Evolutionary conservation across 2,797 vertebrate genomes (phyloP), one percentile per base, ranked within the genome.

Genomic region (Pygocentrus nattereri): DNA sequence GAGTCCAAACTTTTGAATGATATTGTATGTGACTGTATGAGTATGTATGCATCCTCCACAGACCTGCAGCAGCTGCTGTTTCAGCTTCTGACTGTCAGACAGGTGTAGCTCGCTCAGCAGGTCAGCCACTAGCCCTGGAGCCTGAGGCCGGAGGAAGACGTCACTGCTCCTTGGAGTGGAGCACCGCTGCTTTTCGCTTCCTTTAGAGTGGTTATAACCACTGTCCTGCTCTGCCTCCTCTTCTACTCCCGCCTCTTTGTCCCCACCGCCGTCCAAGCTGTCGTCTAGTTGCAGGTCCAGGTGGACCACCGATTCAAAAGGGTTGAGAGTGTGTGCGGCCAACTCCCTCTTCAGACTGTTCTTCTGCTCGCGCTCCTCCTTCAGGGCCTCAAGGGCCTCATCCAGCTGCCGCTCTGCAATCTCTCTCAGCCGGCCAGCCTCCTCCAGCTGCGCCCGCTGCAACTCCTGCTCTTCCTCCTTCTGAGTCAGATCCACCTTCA

Each of bases 301-400:
- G 92, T 93, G 94, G 65, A 92, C 91, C 52, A 95, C 87, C 0
- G 94, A 93, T 80, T 95, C 94, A 15, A 94, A 95, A 76, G 92
- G 92, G 90, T 93, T 93, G 21, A 94, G 89, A 80, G 91, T 90
- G 87, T 92, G 86, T 81, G 93, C 83, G 0, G 94, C 93, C 78
- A 97, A 92, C 72, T 97, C 96, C 73, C 94, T 82, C 52, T 95
- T 90, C 79, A 97, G 88, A 78, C 92, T 91, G 87, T 95, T 96
- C 89, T 96, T 96, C 88, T 96, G 96, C 91, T 96, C 96, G 54
- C 96, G 88, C 91, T 97, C 96, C 85, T 94, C 94, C 89, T 95
- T 95, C 88, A 97, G 91, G 54, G 95, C 90, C 86, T 97, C 95
- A 75, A 97, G 89, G 19, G 95, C 95, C 91, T 97, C 96, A 52